Evolutionary conservation across 2,797 vertebrate genomes (phyloP), one percentile per base, ranked within the genome.

Genomic region (Pogoniulus pusillus): DNA sequence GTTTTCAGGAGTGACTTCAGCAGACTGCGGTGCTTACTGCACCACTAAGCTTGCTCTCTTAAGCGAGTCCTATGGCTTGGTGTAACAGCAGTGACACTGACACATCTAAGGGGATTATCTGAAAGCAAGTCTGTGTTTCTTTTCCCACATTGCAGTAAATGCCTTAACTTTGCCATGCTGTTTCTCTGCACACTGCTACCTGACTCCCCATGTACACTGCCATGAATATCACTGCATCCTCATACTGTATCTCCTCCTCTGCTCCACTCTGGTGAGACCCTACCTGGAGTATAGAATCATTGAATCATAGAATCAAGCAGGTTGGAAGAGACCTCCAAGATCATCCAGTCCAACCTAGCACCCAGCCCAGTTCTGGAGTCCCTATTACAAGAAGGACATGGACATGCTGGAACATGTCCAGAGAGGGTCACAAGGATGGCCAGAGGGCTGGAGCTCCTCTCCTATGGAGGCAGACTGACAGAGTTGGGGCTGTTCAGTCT

Each of bases 201-300:
- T 94, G 89, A 92, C 94, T 54, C 90, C 63, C 59, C 59, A 79
- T 1, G 45, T 41, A 81, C 11, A 54, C 68, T 27, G 91, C 34
- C 68, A 71, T 75, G 59, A 70, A 66, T 60, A 78, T 75, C 85
- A 69, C 70, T 60, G 92, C 87, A 62, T 81, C 91, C 93, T 97
- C 94, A 90, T 89, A 90, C 96, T 90, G 9, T 12, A 12, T 37
- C 41, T 41, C 39, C 39, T 15, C 14, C 16, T 41, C 41, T 41
- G 10, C 41, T 41, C 16, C 15, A 16, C 41, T 41, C 41, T 41
- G 41, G 41, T 41, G 41, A 17, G 15, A 41, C 41, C 41, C 15
- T 15, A 41, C 41, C 41, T 41, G 41, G 41, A 41, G 16, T 41
- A 41, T n/a, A n/a, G n/a, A n/a, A n/a, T n/a, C n/a, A n/a, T n/a